Conservation (phyloP, 2,888 invertebrate genomes). For the Ptychoptera contaminata region DNA sequence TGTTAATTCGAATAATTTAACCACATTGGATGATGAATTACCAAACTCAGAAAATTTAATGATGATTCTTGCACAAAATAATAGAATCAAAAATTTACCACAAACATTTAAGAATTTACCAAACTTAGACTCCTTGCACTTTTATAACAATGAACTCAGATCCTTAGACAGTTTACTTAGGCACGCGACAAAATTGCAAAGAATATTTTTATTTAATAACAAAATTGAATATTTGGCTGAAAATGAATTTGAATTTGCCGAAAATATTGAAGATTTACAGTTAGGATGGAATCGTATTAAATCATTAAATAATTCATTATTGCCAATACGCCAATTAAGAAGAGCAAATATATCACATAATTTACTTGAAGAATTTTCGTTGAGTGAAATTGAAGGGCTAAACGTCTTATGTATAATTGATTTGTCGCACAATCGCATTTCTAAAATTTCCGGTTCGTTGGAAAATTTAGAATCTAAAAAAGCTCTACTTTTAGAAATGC, state of each 20-base stretch:
- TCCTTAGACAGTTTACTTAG: slow-evolving; percentile 56
- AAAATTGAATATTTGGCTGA: slow-evolving; percentile 55
- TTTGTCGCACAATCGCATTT: slow-evolving; percentile 60
- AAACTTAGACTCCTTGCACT: slow-evolving; percentile 51
- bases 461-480: slow-evolving; percentile 66
- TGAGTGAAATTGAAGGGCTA: slow-evolving; percentile 62
- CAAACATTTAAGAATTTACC: slow-evolving; percentile 52
- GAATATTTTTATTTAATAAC: slow-evolving; percentile 56
- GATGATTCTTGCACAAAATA: slow-evolving; percentile 58
- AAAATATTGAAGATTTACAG: slow-evolving; percentile 49
- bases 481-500: slow-evolving; percentile 52
- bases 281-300: slow-evolving; percentile 57
- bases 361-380: slow-evolving; percentile 56
- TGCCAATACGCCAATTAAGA: slow-evolving; percentile 48
- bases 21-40: slow-evolving; percentile 57
- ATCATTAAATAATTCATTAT: slow-evolving; percentile 54
- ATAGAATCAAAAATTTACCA: slow-evolving; percentile 53
- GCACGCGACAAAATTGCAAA: slow-evolving; percentile 47
- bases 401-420: slow-evolving; percentile 55
- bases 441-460: slow-evolving; percentile 45
- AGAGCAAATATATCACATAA: slow-evolving; percentile 64
- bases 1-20: slow-evolving; percentile 60
- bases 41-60: slow-evolving; percentile 48
- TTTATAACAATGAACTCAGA: slow-evolving; percentile 54
- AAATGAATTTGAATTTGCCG: slow-evolving; percentile 61